Evolutionary conservation across 2,797 vertebrate genomes (phyloP).

Genomic region (Potorous gilbertii): DNA sequence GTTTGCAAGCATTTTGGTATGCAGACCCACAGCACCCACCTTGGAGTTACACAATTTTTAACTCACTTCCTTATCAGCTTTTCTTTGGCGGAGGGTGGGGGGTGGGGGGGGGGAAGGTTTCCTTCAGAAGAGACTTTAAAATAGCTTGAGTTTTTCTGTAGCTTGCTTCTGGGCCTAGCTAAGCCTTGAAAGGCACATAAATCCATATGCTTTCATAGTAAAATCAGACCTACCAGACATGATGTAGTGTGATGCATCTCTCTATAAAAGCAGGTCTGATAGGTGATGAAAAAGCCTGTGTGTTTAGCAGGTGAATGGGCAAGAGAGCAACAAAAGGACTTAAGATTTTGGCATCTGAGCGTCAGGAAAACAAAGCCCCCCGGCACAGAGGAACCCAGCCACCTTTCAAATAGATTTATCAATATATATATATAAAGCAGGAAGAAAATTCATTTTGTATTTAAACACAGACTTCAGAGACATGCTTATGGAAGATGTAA

Average conservation of each 20-base stretch:
- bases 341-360: conserved; percentile 64
- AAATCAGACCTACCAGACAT: not conserved
- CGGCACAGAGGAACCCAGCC: conserved; percentile 48
- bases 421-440: not conserved
- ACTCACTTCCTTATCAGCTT: not conserved
- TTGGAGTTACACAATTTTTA: not conserved
- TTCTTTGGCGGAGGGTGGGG: not conserved
- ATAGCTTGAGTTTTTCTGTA: not conserved
- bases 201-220: not conserved
- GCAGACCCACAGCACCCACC: not conserved
- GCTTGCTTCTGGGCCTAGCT: not conserved
- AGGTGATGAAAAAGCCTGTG: not conserved
- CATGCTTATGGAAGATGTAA: conserved; percentile 69
- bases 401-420: conserved; percentile 44
- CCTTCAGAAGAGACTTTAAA: not conserved
- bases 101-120: not conserved
- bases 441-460: conserved; percentile 67
- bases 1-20: not conserved
- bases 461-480: accelerated
- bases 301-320: conserved; percentile 14
- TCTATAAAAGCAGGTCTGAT: not conserved
- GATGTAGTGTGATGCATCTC: not conserved
- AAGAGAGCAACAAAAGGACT: conserved; percentile 66
- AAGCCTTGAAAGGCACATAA: not conserved
- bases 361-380: conserved; percentile 58